Evolutionary conservation across 2,888 invertebrate genomes (phyloP).

Genomic region (Villa cingulata): DNA sequence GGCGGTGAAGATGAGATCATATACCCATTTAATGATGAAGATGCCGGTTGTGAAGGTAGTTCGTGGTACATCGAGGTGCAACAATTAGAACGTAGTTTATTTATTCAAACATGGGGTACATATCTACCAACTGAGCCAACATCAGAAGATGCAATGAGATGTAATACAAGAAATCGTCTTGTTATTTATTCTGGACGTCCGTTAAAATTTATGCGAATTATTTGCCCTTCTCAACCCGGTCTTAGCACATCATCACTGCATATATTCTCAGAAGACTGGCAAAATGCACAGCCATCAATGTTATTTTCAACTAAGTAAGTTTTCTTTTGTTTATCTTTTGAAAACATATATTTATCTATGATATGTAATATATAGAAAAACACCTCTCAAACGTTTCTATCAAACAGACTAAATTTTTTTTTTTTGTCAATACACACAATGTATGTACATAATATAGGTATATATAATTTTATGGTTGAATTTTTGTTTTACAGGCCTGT

Average conservation of each 20-base stretch:
- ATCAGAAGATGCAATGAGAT: conserved; percentile 48
- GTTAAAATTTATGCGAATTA: conserved; percentile 40
- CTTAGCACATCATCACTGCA: conserved; percentile 55
- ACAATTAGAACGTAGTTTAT: conserved; percentile 65
- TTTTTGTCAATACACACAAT: no score
- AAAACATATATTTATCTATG: no score
- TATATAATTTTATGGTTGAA: neutral
- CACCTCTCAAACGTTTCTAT: no score
- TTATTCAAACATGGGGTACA: conserved; percentile 70
- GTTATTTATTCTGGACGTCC: conserved; percentile 68
- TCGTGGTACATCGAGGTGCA: conserved; percentile 72
- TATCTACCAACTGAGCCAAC: conserved; percentile 51
- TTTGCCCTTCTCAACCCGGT: conserved; percentile 60
- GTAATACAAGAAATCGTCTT: conserved; percentile 64
- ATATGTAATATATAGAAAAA: no score
- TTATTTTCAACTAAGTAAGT: conserved; percentile 35
- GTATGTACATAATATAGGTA: neutral
- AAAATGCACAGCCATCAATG: conserved; percentile 27
- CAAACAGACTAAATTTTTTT: no score
- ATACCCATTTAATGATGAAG: conserved; percentile 46
- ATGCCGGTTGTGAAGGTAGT: conserved; percentile 33
- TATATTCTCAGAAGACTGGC: conserved; percentile 70
- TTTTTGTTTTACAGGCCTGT: conserved; percentile 36
- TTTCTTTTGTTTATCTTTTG: no score
- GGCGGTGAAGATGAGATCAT: conserved; percentile 53